Conservation (phyloP, 1,140 invertebrate genomes). For the Dreissena rostriformis region DNA sequence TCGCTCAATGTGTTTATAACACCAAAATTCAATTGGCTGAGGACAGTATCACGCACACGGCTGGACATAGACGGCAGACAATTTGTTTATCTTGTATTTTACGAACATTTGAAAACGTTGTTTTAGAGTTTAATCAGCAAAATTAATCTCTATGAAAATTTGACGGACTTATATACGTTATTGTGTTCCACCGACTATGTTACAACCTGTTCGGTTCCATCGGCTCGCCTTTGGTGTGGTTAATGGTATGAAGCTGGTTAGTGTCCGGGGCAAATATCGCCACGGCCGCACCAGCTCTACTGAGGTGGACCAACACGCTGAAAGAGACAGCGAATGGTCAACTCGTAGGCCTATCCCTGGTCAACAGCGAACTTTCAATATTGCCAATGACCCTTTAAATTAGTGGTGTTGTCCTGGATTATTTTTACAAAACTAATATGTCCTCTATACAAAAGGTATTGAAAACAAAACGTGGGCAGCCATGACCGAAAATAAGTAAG, state of each 20-base stretch:
- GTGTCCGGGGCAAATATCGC: constrained; percentile 85
- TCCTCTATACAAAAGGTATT: background rate
- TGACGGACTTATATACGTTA: background rate
- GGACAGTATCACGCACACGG: too few relatives aligned
- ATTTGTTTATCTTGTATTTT: background rate
- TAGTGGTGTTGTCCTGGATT: background rate
- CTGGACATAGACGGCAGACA: too few relatives aligned
- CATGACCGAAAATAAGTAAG: background rate
- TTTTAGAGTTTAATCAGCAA: too few relatives aligned
- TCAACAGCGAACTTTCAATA: background rate
- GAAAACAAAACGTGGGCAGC: background rate
- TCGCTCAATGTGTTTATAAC: too few relatives aligned
- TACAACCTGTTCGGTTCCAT: constrained; percentile 72
- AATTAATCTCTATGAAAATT: background rate
- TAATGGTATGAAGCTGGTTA: constrained; percentile 83
- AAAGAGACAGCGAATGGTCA: constrained; percentile 9
- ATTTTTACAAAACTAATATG: background rate
- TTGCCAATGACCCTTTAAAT: background rate
- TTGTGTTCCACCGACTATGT: too few relatives aligned
- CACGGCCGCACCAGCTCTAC: constrained; percentile 81
- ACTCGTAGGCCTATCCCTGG: background rate
- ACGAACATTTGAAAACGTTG: too few relatives aligned
- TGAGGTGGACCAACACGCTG: constrained; percentile 83
- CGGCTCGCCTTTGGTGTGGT: constrained; percentile 83
- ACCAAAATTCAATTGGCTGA: too few relatives aligned